phyloP scores from a whole-genome alignment of 2,888 invertebrate genomes.

The Eudasyphora cyanicolor region DNA sequence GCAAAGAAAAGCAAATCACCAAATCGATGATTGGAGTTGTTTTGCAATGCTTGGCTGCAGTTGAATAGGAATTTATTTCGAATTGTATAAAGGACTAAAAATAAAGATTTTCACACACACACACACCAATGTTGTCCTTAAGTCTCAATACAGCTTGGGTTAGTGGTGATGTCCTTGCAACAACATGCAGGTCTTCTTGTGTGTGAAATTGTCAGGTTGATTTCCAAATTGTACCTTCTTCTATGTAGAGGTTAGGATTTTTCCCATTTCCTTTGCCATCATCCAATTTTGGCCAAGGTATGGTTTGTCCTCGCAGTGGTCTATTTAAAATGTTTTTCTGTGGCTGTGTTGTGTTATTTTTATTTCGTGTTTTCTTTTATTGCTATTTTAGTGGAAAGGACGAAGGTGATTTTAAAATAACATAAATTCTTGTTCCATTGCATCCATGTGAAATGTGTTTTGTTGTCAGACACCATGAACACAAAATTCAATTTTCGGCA shows the following conservation, averaged over 20 bases:
- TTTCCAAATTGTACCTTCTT: background rate
- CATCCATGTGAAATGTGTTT: conserved; percentile 61
- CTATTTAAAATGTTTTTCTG: too few relatives aligned
- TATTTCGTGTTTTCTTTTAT: background rate
- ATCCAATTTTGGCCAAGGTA: conserved; percentile 5
- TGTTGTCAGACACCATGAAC: conserved; percentile 62
- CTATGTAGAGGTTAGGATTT: background rate
- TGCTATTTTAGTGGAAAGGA: conserved; percentile 21
- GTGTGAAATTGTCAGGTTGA: background rate
- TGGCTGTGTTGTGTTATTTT: background rate
- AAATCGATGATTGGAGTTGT: conserved; percentile 62
- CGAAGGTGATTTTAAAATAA: conserved; percentile 59
- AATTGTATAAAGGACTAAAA: conserved; percentile 45
- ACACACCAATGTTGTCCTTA: background rate
- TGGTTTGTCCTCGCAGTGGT: background rate
- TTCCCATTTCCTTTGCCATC: background rate
- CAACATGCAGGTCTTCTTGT: background rate
- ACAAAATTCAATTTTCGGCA: conserved; percentile 62
- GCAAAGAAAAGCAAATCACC: conserved; percentile 14
- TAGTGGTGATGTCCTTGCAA: background rate
- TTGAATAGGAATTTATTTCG: conserved; percentile 61
- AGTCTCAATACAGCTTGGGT: background rate
- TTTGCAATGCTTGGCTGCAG: conserved; percentile 58
- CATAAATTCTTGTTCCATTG: conserved; percentile 60
- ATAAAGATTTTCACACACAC: conserved; percentile 30